Base-by-base conservation (phyloP, 2,888 invertebrate species). In the Drosophila yooni region DNA sequence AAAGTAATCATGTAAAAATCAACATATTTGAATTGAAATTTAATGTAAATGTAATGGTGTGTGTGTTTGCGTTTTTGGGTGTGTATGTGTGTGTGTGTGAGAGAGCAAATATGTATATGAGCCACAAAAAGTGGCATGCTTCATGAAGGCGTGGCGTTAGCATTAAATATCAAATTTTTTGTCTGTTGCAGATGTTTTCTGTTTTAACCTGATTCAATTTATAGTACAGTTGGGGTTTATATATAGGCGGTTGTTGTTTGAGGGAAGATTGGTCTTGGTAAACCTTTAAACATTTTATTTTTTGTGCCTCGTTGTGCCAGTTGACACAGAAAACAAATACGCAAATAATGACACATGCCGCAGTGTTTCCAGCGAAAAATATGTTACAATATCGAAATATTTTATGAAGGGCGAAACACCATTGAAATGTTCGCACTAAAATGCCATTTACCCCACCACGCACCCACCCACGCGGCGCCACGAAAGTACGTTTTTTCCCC, bases 371-470 rank as follows among this genome's bases (percentile, higher is more conserved):
- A 59, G 38, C 51, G 46, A 59, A 70, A 86, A 86, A 85, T 75
- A 73, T 73, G 89, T 76, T 66, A 71, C 89, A 90, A 88, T 86
- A 86, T 86, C 88, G 87, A 77, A 90, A 90, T 83, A 90, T 90
- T 90, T 90, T 89, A 88, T 88, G 78, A 76, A 59, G 51, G 64
- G 64, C 63, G 62, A 66, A 61, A 15, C 33, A 27, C 36, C 58
- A 64, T 60, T 50, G 56, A 76, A 66, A 79, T 62, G 75, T 57
- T 27, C 31, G 33, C 54, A 71, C 71, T 54, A 63, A 76, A 70
- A 57, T 60, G 18, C 25, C n/a, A 15, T 29, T 25, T 38, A 18
- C 10, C 29, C 33, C 52, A 59, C 43, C 33, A 33, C 11, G 33
- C 33, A 10, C 0, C 29, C 46, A 13, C 52, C 29, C 46, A 13